A percentile compares a stretch with the other conserved stretches of the same genome.
Conservation (phyloP, 2,113 vertebrate species). For the Microcebus tavaratra region DNA sequence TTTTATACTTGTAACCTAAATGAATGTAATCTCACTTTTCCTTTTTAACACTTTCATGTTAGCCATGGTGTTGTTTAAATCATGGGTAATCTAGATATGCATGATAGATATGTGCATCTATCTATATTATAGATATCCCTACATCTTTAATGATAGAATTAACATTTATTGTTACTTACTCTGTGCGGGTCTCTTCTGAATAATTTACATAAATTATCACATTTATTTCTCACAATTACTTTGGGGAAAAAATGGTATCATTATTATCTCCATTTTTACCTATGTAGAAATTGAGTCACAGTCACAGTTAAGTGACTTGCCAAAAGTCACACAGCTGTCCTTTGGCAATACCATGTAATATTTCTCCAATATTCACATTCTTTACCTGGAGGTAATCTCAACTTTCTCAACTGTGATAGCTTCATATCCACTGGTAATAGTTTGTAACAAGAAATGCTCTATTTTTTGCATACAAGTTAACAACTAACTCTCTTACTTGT, state of each 20-base stretch:
- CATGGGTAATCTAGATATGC: not conserved
- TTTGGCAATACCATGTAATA: not conserved
- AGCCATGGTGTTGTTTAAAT: not conserved
- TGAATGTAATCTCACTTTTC: not conserved
- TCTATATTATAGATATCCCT: not conserved
- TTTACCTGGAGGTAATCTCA: not conserved
- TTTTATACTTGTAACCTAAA: slow-evolving; percentile 19
- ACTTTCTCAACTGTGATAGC: not conserved
- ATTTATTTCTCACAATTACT: not conserved
- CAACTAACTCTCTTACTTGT: not conserved
- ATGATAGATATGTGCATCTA: not conserved
- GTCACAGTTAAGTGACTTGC: not conserved
- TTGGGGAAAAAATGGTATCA: not conserved
- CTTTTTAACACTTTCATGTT: not conserved
- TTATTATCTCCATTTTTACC: not conserved
- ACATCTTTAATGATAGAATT: not conserved
- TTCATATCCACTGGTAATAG: not conserved
- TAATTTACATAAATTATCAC: not conserved
- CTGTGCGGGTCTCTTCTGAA: not conserved
- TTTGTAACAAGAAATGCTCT: not conserved
- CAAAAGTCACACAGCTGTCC: not conserved
- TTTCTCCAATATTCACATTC: not conserved
- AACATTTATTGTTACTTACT: not conserved
- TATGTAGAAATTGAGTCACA: not conserved
- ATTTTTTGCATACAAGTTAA: not conserved